These are phyloP conservation scores for Champsocephalus esox DNA, from an alignment of 2,797 vertebrate genomes.

Conservation along the genomic window DNA sequence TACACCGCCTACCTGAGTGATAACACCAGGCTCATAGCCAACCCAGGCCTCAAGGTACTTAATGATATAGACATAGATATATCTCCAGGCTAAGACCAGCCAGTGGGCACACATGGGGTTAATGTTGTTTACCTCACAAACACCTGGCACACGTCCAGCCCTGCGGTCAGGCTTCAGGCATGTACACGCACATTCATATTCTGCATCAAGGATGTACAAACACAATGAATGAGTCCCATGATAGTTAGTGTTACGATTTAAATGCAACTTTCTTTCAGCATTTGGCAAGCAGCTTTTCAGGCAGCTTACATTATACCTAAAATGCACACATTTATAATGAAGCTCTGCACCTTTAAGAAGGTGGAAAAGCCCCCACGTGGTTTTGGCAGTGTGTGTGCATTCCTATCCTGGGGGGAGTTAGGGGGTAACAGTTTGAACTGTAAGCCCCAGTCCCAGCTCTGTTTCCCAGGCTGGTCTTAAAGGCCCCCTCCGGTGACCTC, in stretches of 20 bases:
- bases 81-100: conserved; percentile 6
- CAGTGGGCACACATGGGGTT: conserved; percentile 13
- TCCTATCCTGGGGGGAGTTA: conserved; percentile 60
- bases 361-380: conserved; percentile 49
- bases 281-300: neutral
- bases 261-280: neutral
- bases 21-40: conserved; percentile 98
- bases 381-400: conserved; percentile 73
- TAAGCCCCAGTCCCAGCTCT: conserved; percentile 55
- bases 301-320: conserved; percentile 3
- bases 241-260: neutral
- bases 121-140: conserved; percentile 52
- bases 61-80: conserved; percentile 12
- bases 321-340: conserved; percentile 29
- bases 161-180: conserved; percentile 2
- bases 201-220: neutral
- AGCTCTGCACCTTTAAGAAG: conserved; percentile 69
- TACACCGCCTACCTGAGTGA: conserved; percentile 99
- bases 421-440: conserved; percentile 74
- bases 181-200: conserved; percentile 17
- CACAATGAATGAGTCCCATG: neutral
- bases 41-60: conserved; percentile 96
- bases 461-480: conserved; percentile 86
- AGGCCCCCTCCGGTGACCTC: conserved; percentile 84
- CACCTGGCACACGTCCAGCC: conserved; percentile 21